Evolutionary conservation across 2,797 vertebrate genomes (phyloP).

Genomic region (Phalanger gymnotis): DNA sequence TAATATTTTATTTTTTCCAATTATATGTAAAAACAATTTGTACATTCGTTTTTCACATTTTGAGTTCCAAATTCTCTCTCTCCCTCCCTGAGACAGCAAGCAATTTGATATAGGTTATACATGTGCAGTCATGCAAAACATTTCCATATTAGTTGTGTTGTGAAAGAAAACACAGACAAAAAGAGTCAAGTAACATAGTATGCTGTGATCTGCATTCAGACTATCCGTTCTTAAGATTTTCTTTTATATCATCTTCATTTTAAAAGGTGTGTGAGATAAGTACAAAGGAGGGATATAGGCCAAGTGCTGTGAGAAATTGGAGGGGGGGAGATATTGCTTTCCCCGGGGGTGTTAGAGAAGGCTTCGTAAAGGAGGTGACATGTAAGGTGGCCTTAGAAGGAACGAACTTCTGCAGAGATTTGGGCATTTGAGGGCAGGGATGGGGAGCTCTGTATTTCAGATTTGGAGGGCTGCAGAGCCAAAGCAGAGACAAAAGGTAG

Average conservation of each 20-base stretch:
- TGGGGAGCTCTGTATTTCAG: background rate
- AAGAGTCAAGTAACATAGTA: background rate
- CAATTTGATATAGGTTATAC: background rate
- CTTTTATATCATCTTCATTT: background rate
- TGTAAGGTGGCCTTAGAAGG: background rate
- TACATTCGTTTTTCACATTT: background rate
- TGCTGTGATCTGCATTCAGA: background rate
- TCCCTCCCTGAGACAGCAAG: background rate
- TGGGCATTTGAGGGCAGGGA: background rate
- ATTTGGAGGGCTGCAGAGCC: background rate
- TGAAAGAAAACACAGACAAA: background rate
- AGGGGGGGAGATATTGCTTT: background rate
- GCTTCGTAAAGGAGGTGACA: background rate
- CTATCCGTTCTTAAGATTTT: background rate
- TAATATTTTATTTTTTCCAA: background rate
- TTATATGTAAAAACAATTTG: background rate
- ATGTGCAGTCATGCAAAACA: background rate
- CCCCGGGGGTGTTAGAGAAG: background rate
- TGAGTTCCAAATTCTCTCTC: background rate
- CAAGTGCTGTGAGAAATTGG: background rate
- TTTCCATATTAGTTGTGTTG: background rate
- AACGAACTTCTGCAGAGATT: background rate
- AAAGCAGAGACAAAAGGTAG: background rate
- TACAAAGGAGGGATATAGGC: background rate
- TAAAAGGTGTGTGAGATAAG: background rate